Conservation (phyloP, 2,888 invertebrate species). For the Platerodrilus igneus region DNA sequence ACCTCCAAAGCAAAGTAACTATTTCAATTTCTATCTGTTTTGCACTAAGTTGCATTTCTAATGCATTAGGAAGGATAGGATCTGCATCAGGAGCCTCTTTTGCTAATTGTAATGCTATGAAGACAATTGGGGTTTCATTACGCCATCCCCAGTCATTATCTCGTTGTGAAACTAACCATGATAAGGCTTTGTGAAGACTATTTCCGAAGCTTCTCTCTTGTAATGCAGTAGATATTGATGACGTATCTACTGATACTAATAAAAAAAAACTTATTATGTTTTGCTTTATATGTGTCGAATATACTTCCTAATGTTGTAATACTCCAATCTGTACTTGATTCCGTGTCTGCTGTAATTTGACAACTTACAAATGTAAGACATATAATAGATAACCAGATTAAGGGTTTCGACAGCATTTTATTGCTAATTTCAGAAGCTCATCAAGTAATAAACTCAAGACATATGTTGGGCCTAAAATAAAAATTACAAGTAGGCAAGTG, state of each 20-base stretch:
- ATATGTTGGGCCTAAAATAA: too few species aligned
- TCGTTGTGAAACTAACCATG: slow-evolving; percentile 70
- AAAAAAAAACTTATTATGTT: not conserved
- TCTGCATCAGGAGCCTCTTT: slow-evolving; percentile 39
- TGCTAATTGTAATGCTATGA: slow-evolving; percentile 70
- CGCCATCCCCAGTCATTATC: slow-evolving; percentile 77
- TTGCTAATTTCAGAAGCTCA: too few species aligned
- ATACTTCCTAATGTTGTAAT: too few species aligned
- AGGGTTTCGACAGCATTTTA: too few species aligned
- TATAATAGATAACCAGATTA: too few species aligned
- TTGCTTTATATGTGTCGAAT: too few species aligned
- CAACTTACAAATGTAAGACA: too few species aligned
- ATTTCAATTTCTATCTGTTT: slow-evolving; percentile 88
- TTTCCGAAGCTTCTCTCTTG: slow-evolving; percentile 46
- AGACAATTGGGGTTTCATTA: slow-evolving; percentile 77
- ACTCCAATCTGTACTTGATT: too few species aligned
- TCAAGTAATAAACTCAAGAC: too few species aligned
- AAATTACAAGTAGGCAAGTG: too few species aligned
- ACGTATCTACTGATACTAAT: slow-evolving; percentile 16
- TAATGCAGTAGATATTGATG: slow-evolving; percentile 11
- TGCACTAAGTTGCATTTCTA: slow-evolving; percentile 71
- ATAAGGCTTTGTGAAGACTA: slow-evolving; percentile 63
- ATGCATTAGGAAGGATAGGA: slow-evolving; percentile 52
- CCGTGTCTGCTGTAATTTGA: too few species aligned
- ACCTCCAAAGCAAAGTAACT: slow-evolving; percentile 77